Conservation (phyloP, 2,113 vertebrate genomes). For the Lepisosteus osseus region DNA sequence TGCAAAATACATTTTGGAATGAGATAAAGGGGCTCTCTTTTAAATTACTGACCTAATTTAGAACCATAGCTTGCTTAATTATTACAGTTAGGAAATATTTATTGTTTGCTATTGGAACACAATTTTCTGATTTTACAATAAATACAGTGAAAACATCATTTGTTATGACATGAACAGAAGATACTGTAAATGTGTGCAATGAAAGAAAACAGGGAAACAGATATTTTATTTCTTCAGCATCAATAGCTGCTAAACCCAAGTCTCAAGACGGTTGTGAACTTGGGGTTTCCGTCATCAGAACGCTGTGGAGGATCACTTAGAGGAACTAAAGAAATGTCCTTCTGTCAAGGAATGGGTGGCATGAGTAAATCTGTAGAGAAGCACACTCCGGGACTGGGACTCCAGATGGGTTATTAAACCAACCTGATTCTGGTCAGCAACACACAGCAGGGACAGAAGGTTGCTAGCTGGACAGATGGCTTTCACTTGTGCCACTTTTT, state of each 20-base stretch:
- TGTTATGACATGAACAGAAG: no score
- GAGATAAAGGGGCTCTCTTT: no score
- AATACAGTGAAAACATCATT: no score
- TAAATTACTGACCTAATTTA: no score
- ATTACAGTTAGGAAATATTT: no score
- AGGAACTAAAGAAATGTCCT: conserved; percentile 46
- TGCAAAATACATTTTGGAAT: no score
- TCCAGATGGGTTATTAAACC: conserved; percentile 8
- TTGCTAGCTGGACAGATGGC: background rate
- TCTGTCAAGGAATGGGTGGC: conserved; percentile 17
- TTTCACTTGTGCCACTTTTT: background rate
- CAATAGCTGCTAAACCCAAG: conserved; percentile 35
- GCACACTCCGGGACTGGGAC: background rate
- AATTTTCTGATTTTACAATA: no score
- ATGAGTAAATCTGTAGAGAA: background rate
- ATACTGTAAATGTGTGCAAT: no score
- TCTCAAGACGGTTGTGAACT: conserved; percentile 20
- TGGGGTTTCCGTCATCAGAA: conserved; percentile 11
- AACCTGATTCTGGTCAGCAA: conserved; percentile 7
- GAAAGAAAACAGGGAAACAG: no score
- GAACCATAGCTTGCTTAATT: no score
- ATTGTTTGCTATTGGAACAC: no score
- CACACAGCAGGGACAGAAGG: conserved; percentile 4
- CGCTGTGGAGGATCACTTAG: conserved; percentile 32
- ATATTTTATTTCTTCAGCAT: no score